A percentile compares a stretch with the other conserved stretches of the same genome.
phyloP scores from a whole-genome alignment of 2,797 vertebrate species.

The Tapera naevia region DNA sequence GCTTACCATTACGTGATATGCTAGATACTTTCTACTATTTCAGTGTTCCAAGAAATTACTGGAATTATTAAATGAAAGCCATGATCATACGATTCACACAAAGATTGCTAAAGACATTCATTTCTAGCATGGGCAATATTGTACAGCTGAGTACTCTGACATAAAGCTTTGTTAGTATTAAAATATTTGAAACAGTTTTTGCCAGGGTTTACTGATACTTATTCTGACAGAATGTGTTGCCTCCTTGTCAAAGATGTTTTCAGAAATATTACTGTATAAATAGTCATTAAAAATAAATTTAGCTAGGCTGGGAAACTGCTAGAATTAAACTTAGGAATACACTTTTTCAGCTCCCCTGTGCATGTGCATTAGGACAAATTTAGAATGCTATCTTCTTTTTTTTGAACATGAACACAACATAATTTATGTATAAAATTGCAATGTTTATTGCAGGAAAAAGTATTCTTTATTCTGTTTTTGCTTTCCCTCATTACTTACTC shows the following conservation, averaged over 20 bases:
- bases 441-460: neutral
- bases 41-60: neutral
- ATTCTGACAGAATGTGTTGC: neutral
- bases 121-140: neutral
- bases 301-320: neutral
- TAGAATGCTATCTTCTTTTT: neutral
- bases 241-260: neutral
- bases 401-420: neutral
- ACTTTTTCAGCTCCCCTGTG: neutral
- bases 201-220: neutral
- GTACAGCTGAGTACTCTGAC: neutral
- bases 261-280: neutral
- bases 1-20: neutral
- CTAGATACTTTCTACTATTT: neutral
- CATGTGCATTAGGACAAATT: neutral
- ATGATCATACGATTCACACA: fast-evolving
- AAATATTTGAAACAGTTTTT: neutral
- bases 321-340: neutral
- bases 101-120: neutral
- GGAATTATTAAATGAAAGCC: neutral
- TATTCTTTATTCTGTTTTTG: neutral
- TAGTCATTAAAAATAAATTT: neutral
- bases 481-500: neutral
- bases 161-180: neutral
- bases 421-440: neutral